Conservation (phyloP, 2,888 invertebrate species). For the Unio delphinus region DNA sequence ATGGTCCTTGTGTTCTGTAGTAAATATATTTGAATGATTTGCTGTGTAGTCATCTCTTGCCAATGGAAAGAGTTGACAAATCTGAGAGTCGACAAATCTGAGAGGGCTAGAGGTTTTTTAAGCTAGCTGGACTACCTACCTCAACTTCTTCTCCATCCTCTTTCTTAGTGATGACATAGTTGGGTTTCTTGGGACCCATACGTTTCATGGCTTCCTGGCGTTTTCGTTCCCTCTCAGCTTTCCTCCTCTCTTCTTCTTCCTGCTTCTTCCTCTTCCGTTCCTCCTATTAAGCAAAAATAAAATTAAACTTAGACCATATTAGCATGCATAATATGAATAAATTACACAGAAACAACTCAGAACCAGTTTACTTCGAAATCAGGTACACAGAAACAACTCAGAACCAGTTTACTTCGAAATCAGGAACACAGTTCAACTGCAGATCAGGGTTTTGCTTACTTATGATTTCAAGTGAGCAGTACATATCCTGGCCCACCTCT, state of each 20-base stretch:
- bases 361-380: too few species aligned
- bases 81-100: too few species aligned
- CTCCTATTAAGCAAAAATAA: constrained; percentile 52
- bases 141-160: constrained; percentile 30
- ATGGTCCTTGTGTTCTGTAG: too few species aligned
- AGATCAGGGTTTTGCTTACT: too few species aligned
- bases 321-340: background rate
- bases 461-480: too few species aligned
- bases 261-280: constrained; percentile 65
- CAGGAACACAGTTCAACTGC: too few species aligned
- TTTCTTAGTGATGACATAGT: constrained; percentile 68
- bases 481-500: too few species aligned
- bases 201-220: constrained; percentile 86
- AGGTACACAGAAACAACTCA: too few species aligned
- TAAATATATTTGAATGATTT: too few species aligned
- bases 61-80: too few species aligned
- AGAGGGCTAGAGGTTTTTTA: background rate
- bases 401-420: too few species aligned
- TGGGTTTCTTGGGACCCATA: constrained; percentile 62
- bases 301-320: background rate
- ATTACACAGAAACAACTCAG: background rate
- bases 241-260: constrained; percentile 66
- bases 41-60: too few species aligned
- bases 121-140: constrained; percentile 8
- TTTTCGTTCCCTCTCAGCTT: constrained; percentile 85